Base-by-base conservation (phyloP, 53 echinoderm and acorn worm species). In the Echinarachnius parma region DNA sequence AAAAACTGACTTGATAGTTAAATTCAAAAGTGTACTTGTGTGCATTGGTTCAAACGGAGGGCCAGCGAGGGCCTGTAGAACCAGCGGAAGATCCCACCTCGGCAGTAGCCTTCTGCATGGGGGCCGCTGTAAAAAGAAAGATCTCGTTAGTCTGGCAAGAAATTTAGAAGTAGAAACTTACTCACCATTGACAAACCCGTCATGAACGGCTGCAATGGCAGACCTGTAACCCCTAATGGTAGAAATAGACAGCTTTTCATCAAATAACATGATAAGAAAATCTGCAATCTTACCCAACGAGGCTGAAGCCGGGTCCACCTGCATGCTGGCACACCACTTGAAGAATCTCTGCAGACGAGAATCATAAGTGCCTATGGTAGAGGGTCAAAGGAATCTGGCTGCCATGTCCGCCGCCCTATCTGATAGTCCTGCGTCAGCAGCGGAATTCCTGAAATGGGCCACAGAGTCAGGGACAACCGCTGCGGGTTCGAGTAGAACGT, bases 231-330 rank as follows among this genome's bases (percentile, higher is more conserved):
- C 59, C 14, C 58, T 1, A 10, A 75, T 57, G 21, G 58, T 36
- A 1, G 57, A 33, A 1, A 75, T 16, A 4, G 25, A 27, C 9
- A 54, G 23, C n/a, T 42, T 28, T 28, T 75, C 24, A 2, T 62
- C 54, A 7, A 78, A 78, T 8, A 78, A 25, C 15, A 31, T 0
- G 20, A 48, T 2, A 5, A 77, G 19, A 54, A 78, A 78, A 32
- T 34, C 35, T 32, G 64, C 78, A 0, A 78, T 26, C 52, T 78
- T 5, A 36, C 31, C 52, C 64, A 78, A 5, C 34, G 48, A 33
- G 37, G 64, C 78, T 33, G 63, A 48, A 36, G 64, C 32, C 19
- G 78, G 78, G 64, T 78, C 48, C 18, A 78, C 15, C 28, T 53
- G 63, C 5, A 16, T 8, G 16, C 30, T 37, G n/a, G 22, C 42